phyloP scores from a whole-genome alignment of 1,140 invertebrate genomes.

The Semibalanus balanoides region DNA sequence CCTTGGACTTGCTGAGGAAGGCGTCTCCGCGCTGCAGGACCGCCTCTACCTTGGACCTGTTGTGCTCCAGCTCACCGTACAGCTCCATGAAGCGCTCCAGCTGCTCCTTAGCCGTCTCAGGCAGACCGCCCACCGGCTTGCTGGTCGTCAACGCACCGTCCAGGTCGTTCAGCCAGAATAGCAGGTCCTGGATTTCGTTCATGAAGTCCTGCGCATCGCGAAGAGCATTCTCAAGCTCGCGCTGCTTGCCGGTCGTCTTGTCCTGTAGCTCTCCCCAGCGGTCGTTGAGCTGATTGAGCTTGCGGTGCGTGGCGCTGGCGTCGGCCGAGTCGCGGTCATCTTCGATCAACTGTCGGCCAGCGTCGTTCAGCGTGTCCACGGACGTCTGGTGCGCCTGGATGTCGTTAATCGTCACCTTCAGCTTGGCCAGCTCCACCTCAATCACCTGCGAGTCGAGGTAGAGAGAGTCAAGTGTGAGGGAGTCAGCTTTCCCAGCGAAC shows the following conservation, averaged over 20 bases:
- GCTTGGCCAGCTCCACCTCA: slow-evolving; percentile 92
- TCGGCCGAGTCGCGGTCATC: slow-evolving; percentile 62
- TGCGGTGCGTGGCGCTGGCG: slow-evolving; percentile 74
- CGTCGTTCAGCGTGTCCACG: slow-evolving; percentile 88
- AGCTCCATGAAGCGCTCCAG: slow-evolving; percentile 92
- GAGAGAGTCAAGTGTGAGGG: too few relatives aligned
- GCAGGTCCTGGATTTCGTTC: slow-evolving; percentile 84
- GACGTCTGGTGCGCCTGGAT: slow-evolving; percentile 94
- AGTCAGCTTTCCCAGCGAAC: too few relatives aligned
- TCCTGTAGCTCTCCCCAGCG: slow-evolving; percentile 76
- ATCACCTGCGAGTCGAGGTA: slow-evolving; percentile 58
- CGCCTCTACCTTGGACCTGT: slow-evolving; percentile 75
- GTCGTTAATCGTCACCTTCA: slow-evolving; percentile 86
- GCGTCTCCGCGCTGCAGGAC: slow-evolving; percentile 79
- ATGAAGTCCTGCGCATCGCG: slow-evolving; percentile 84
- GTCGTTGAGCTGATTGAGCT: slow-evolving; percentile 70
- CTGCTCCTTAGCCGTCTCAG: slow-evolving; percentile 93
- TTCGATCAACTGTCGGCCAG: slow-evolving; percentile 43
- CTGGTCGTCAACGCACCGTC: slow-evolving; percentile 82
- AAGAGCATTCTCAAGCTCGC: slow-evolving; percentile 78
- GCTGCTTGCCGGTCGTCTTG: slow-evolving; percentile 69
- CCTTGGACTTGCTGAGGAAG: slow-evolving; percentile 62
- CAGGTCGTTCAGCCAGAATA: slow-evolving; percentile 86
- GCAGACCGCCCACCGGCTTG: slow-evolving; percentile 88
- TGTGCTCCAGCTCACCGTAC: slow-evolving; percentile 82